Evolutionary conservation across 1,140 invertebrate species (phyloP).

Genomic region (Spodoptera litura): DNA sequence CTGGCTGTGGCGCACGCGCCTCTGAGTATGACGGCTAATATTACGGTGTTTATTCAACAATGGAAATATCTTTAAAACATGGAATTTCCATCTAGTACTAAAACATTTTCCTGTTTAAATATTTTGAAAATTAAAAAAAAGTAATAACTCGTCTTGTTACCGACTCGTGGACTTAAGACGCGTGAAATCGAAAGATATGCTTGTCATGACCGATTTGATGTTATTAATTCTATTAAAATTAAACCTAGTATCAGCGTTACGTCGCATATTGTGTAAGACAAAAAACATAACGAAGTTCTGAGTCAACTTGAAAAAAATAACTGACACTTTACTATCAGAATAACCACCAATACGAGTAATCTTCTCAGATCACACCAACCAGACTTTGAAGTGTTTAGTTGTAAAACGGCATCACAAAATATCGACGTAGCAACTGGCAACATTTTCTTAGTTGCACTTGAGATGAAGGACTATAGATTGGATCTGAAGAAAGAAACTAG

Average conservation of each 20-base stretch:
- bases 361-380: slow-evolving; percentile 2
- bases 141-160: slow-evolving; percentile 10
- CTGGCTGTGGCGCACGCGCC: slow-evolving; percentile 61
- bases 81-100: not conserved
- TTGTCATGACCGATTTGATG: slow-evolving; percentile 14
- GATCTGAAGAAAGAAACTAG: slow-evolving; percentile 32
- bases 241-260: not conserved
- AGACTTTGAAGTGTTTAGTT: not conserved
- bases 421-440: slow-evolving; percentile 13
- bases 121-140: not conserved
- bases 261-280: not conserved
- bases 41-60: slow-evolving; percentile 57
- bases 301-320: too few relatives aligned
- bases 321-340: not conserved
- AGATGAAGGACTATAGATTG: slow-evolving; percentile 29
- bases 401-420: slow-evolving; percentile 20
- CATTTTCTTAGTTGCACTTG: slow-evolving; percentile 26
- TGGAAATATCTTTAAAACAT: slow-evolving; percentile 10
- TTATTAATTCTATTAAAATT: not conserved
- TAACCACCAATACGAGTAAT: not conserved
- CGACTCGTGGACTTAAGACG: not conserved
- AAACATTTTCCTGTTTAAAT: not conserved
- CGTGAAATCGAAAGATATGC: slow-evolving; percentile 21
- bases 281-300: too few relatives aligned
- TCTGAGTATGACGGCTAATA: slow-evolving; percentile 59